Base-by-base conservation (phyloP, 2,113 vertebrate species). In the Pardalotus punctatus region DNA sequence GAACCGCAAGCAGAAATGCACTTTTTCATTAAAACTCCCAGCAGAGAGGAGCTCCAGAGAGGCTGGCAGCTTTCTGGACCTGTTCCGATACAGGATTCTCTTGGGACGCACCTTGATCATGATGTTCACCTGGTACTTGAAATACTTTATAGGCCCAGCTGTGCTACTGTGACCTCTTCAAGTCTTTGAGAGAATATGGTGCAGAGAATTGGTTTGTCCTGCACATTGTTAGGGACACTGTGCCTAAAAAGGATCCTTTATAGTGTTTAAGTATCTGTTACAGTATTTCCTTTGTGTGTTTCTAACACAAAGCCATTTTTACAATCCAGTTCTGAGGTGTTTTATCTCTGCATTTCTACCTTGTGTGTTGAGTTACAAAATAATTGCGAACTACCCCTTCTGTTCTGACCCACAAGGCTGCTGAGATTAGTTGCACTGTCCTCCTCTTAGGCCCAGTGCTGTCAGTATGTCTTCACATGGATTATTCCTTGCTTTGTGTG, bases 71-170 rank as follows among this genome's bases (percentile, higher is more conserved):
- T 82, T 98, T 70, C 66, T 98, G 93, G 98, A 98, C 61, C 96
- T 98, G 8, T 98, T 98, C 81, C 94, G 98, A 11, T 92, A 98
- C 29, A 96, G 93, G 43, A 53, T 98, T 43, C 98, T 98, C 87
- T 38, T 98, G 93, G 90, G 97, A 42, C 98, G 98, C 72, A 98
- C 98, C 5, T 91, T 98, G 74, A 96, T 98, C 93, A 98, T 98
- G 97, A 98, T 98, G 98, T 98, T 98, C 94, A 97, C 98, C 66
- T 98, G 98, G 98, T 98, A 98, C 92, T 91, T 96, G 50, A 45
- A 53, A 50, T 48, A 18, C 5, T 76, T 81, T 60, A 25, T 69
- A 69, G 51, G 31, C 61, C 40, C 40, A 57, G 29, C 35, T 88
- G 40, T 57, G 48, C 48, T 80, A 4, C 35, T 85, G 48, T 5